Evolutionary conservation across 1,140 invertebrate genomes (phyloP).

Genomic region (Orchestia grillus): DNA sequence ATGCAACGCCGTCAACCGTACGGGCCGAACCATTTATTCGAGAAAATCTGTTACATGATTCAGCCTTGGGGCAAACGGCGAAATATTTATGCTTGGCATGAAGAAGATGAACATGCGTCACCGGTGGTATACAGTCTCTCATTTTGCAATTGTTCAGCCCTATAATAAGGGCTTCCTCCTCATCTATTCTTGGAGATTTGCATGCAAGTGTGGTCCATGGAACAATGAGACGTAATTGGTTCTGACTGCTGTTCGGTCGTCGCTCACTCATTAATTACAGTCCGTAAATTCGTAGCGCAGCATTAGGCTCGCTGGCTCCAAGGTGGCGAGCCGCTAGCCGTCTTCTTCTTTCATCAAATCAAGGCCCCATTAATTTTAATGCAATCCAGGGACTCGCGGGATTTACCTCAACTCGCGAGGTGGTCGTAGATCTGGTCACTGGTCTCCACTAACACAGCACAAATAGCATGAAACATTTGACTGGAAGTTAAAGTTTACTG

Average conservation of each 20-base stretch:
- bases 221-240: not conserved
- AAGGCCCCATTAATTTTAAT: constrained; percentile 43
- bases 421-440: not conserved
- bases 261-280: not conserved
- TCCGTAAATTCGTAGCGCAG: not conserved
- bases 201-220: not conserved
- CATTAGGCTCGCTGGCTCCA: not conserved
- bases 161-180: not conserved
- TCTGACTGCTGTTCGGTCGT: not conserved
- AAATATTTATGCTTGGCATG: not conserved
- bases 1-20: not conserved
- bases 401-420: not conserved
- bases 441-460: not conserved
- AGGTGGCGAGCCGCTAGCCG: not conserved
- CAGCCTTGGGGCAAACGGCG: not conserved
- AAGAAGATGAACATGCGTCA: not conserved
- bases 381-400: not conserved
- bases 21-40: not conserved
- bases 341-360: constrained; percentile 53
- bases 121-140: not conserved
- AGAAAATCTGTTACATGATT: not conserved
- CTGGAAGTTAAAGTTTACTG: not conserved
- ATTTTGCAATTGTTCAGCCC: not conserved
- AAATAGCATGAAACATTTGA: not conserved
- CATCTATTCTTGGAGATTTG: not conserved